Percentiles rank a stretch among this genome's conserved stretches.
Evolutionary conservation across 2,797 vertebrate species (phyloP).

Genomic region (Hypotaenidia okinawae): DNA sequence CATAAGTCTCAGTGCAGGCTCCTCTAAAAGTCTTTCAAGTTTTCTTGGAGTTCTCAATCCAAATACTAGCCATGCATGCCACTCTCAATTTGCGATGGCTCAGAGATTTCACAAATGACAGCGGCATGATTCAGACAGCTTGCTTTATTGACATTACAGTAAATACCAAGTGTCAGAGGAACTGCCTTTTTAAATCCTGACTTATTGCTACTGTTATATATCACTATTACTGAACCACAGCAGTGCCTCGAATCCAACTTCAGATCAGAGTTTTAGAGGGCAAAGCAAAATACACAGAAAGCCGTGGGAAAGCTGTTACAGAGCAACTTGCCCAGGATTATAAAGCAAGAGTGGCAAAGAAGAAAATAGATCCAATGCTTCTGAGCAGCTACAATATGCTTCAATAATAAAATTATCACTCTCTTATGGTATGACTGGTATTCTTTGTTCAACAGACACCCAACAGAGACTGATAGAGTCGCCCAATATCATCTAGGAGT

Average conservation of each 20-base stretch:
- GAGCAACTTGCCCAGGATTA: background rate
- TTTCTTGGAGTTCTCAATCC: background rate
- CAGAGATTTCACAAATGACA: background rate
- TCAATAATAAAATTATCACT: background rate
- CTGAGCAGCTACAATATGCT: background rate
- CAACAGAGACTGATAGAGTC: background rate
- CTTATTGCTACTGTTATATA: background rate
- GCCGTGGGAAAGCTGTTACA: background rate
- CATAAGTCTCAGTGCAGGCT: background rate
- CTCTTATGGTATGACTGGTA: background rate
- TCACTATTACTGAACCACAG: background rate
- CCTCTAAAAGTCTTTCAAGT: background rate
- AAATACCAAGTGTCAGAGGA: slow-evolving; percentile 12
- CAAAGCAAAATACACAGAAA: background rate
- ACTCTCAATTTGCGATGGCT: background rate
- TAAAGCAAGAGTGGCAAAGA: background rate
- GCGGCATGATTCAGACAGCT: background rate
- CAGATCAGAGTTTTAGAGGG: background rate
- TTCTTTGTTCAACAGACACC: background rate
- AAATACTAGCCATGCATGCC: background rate
- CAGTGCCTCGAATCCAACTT: background rate
- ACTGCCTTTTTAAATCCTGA: background rate
- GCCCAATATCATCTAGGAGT: background rate
- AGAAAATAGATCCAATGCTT: background rate
- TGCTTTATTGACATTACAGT: background rate